Base-by-base conservation (phyloP, 2,797 vertebrate genomes). In the Alfaro cultratus region DNA sequence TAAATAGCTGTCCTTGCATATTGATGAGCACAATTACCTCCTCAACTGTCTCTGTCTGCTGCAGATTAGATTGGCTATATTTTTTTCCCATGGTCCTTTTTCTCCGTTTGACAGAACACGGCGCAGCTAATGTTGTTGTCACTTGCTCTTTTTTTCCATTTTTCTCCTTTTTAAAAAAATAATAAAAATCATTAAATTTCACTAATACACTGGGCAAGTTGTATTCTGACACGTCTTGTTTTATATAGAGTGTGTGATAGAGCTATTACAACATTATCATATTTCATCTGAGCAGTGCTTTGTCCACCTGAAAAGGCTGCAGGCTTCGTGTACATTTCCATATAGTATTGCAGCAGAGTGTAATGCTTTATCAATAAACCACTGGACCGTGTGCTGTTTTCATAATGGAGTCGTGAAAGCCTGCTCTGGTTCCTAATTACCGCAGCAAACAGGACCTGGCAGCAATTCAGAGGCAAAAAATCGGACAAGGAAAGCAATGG, bases 291-390 rank as follows among this genome's bases (percentile, higher is more conserved):
- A 72, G 90, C 91, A 62, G 57, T 39, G 72, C 88, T 76, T 89
- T 77, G 92, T 92, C 91, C 88, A 93, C 93, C 90, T 91, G 92
- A 91, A 91, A 93, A 89, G 86, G 93, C 94, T 93, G 89, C 85
- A 85, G 84, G 90, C 90, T 90, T 67, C 79, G 79, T 88, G 92
- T 94, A 92, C 91, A 93, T 92, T 89, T 93, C 92, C 91, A 93
- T 94, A 95, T 93, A 92, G 89, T 91, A 91, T 89, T 91, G 91
- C 88, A 81, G 89, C 83, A 85, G 84, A 87, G 87, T 86, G 87
- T 96, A 95, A 96, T 95, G 94, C 93, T 93, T 95, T 96, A 95
- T 96, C 95, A 96, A 96, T 96, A 95, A 96, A 95, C 94, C 93
- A 92, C 89, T 93, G 93, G 93, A 95, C 88, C 95, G 84, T 96